A percentile compares a stretch with the other conserved stretches of the same genome.
These are phyloP conservation scores for Lates calcarifer DNA, from an alignment of 2,113 vertebrate species.

Conservation along the genomic window DNA sequence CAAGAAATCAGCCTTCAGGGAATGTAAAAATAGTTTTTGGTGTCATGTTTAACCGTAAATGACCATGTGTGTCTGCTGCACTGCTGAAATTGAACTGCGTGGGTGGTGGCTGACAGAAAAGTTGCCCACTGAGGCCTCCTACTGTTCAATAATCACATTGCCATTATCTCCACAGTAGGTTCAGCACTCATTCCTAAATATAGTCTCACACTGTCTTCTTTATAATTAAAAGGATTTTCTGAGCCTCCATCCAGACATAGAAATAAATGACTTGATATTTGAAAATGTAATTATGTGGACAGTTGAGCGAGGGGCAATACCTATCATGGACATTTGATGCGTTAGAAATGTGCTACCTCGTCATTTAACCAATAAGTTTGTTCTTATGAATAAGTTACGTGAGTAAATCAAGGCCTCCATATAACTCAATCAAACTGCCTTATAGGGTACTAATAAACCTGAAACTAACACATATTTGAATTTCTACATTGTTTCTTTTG, in stretches of 20 bases:
- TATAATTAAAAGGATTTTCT: slow-evolving; percentile 28
- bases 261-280: slow-evolving; percentile 21
- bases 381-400: not conserved
- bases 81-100: slow-evolving; percentile 17
- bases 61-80: not conserved
- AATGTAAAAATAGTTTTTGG: slow-evolving; percentile 20
- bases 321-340: not conserved
- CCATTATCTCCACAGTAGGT: slow-evolving; percentile 24
- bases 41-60: slow-evolving; percentile 16
- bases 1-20: not conserved
- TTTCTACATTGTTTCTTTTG: not conserved
- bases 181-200: slow-evolving; percentile 22
- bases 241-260: not conserved
- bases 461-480: slow-evolving; percentile 9
- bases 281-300: not conserved
- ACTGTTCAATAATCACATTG: slow-evolving; percentile 61
- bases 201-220: slow-evolving; percentile 2
- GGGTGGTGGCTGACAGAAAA: slow-evolving; percentile 21
- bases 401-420: not conserved
- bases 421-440: not conserved
- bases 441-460: slow-evolving; percentile 19
- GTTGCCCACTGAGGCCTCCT: slow-evolving; percentile 37
- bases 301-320: not conserved
- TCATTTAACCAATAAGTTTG: slow-evolving; percentile 15
- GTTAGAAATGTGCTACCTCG: slow-evolving; percentile 29